These are phyloP conservation scores for Muscicapa adusta DNA, from an alignment of 2,113 vertebrate species.

Conservation along the genomic window DNA sequence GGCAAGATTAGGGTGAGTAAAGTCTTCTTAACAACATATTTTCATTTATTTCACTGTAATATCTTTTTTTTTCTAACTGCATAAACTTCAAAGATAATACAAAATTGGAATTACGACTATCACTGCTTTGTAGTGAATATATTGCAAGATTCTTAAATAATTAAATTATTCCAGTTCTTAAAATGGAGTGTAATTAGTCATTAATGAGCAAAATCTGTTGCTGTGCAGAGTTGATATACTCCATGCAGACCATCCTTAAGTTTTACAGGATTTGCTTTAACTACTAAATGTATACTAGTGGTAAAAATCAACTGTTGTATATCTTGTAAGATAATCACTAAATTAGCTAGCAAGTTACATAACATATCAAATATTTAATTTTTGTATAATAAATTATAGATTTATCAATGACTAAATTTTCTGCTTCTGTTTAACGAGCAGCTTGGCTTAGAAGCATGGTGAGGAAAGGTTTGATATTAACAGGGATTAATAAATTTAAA, in stretches of 20 bases:
- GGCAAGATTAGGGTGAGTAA: not conserved
- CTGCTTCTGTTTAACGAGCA: not conserved
- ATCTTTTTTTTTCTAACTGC: slow-evolving; percentile 16
- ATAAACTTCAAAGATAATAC: slow-evolving; percentile 71
- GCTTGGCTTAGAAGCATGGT: not conserved
- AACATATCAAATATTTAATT: slow-evolving; percentile 14
- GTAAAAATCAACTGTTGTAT: slow-evolving; percentile 45
- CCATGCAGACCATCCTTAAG: slow-evolving; percentile 4
- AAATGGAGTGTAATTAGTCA: slow-evolving; percentile 72
- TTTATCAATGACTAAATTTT: slow-evolving; percentile 14
- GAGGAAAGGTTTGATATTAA: not conserved
- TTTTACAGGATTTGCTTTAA: slow-evolving; percentile 16
- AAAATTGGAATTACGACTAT: slow-evolving; percentile 61
- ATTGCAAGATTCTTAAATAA: slow-evolving; percentile 70
- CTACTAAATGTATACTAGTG: not conserved
- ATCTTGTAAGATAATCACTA: not conserved
- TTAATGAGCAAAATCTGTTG: slow-evolving; percentile 68
- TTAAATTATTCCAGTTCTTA: slow-evolving; percentile 69
- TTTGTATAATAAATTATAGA: slow-evolving; percentile 3
- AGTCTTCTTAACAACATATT: slow-evolving; percentile 29
- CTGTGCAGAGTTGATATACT: slow-evolving; percentile 20
- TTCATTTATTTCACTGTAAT: slow-evolving; percentile 59
- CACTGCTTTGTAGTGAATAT: slow-evolving; percentile 63
- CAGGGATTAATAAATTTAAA: not conserved
- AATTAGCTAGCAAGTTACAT: not conserved